phyloP scores from a whole-genome alignment of 2,113 vertebrate genomes.

The Stegastes partitus region DNA sequence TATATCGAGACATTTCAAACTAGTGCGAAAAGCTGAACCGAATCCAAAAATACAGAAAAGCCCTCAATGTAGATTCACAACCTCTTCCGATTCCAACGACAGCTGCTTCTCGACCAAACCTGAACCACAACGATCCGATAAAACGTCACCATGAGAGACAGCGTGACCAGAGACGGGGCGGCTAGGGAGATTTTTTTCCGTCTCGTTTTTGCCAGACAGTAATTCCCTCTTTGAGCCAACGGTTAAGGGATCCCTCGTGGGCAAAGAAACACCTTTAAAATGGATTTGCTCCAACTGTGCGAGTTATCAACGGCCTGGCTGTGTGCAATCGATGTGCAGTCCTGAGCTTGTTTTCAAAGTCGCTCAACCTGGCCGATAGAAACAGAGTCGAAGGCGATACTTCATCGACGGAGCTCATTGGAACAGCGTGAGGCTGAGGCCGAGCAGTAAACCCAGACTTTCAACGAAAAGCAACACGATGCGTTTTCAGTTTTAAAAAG shows the following conservation, averaged over 20 bases:
- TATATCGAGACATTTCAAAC: too few relatives aligned
- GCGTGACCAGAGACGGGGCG: too few relatives aligned
- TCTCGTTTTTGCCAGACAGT: too few relatives aligned
- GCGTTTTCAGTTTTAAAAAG: slow-evolving; percentile 17
- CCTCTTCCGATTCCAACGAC: too few relatives aligned
- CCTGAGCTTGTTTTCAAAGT: slow-evolving; percentile 45
- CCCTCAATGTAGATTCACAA: too few relatives aligned
- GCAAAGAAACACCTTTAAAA: slow-evolving; percentile 63
- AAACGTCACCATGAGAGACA: too few relatives aligned
- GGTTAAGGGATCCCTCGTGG: slow-evolving; percentile 38
- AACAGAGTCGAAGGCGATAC: slow-evolving; percentile 22
- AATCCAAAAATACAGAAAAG: too few relatives aligned
- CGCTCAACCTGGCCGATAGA: neutral
- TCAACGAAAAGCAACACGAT: slow-evolving; percentile 24
- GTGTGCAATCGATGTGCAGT: slow-evolving; percentile 55
- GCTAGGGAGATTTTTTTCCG: too few relatives aligned
- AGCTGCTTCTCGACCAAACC: too few relatives aligned
- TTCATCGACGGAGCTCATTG: neutral
- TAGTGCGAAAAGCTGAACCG: too few relatives aligned
- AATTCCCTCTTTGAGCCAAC: too few relatives aligned
- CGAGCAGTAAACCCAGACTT: neutral
- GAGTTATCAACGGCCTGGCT: slow-evolving; percentile 64
- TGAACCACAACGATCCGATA: too few relatives aligned
- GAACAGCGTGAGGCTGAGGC: neutral
- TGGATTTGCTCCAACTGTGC: slow-evolving; percentile 54